Evolutionary conservation across 1,140 invertebrate species (phyloP).

Genomic region (Aphis gossypii): DNA sequence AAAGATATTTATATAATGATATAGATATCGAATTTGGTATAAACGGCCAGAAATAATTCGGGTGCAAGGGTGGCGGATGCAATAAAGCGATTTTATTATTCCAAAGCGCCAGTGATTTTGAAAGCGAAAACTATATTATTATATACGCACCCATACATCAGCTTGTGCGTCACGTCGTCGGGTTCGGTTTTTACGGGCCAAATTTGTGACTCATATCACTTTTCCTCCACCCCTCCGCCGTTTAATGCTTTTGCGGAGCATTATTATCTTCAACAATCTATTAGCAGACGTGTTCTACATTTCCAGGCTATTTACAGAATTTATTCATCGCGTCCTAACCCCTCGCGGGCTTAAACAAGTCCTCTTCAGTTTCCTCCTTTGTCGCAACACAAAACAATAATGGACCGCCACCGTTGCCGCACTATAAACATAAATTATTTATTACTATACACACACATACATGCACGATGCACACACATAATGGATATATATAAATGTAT

Average conservation of each 20-base stretch:
- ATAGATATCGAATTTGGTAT: slow-evolving; percentile 9
- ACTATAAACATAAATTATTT: slow-evolving; percentile 53
- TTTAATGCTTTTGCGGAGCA: background rate
- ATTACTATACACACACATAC: background rate
- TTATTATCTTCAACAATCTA: slow-evolving; percentile 54
- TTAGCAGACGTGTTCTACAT: slow-evolving; percentile 57
- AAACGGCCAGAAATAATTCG: background rate
- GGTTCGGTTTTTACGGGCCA: slow-evolving; percentile 13
- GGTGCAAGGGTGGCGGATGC: too few species aligned
- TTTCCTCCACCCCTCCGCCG: background rate
- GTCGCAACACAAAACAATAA: slow-evolving; percentile 54
- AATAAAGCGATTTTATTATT: slow-evolving; percentile 50
- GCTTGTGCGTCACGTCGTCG: background rate
- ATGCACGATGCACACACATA: background rate
- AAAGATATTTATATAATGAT: background rate
- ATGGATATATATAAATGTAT: background rate
- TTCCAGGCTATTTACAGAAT: slow-evolving; percentile 54
- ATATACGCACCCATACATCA: background rate
- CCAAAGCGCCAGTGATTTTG: background rate
- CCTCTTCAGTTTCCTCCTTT: slow-evolving; percentile 43
- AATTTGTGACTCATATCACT: slow-evolving; percentile 45
- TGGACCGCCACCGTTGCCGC: slow-evolving; percentile 31
- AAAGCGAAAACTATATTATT: slow-evolving; percentile 2
- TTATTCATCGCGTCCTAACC: slow-evolving; percentile 48
- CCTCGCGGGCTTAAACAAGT: slow-evolving; percentile 43